These are phyloP conservation scores for Ptychobarbus kaznakovi DNA, from an alignment of 2,797 vertebrate genomes.

Conservation along the genomic window DNA sequence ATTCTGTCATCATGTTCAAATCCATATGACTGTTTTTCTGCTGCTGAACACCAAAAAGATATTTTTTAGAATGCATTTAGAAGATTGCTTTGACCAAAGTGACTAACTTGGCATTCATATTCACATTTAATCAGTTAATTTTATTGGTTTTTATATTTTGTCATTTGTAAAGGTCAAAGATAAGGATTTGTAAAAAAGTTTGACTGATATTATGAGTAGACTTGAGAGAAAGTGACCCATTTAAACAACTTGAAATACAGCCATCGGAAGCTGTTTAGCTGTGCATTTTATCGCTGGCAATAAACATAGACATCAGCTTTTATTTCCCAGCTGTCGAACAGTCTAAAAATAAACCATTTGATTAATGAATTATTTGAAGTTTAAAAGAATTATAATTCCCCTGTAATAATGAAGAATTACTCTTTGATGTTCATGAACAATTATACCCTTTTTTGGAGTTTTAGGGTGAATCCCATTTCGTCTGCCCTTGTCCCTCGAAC, in stretches of 20 bases:
- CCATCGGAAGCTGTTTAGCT: neutral
- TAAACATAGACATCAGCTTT: conserved; percentile 9
- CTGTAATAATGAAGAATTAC: conserved; percentile 38
- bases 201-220: neutral
- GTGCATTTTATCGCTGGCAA: conserved; percentile 26
- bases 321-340: conserved; percentile 19
- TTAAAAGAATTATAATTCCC: conserved; percentile 34
- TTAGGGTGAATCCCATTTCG: no score
- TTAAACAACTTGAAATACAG: conserved; percentile 1
- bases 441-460: neutral
- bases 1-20: neutral
- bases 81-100: neutral
- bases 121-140: neutral
- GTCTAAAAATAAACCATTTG: conserved; percentile 1
- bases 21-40: neutral
- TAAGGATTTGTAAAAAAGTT: neutral
- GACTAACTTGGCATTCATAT: neutral
- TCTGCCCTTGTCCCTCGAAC: no score
- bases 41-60: neutral
- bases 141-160: neutral
- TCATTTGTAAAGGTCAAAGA: neutral
- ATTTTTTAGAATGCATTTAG: neutral
- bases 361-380: conserved; percentile 24
- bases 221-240: conserved; percentile 19
- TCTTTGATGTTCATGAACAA: conserved; percentile 51